phyloP scores from a whole-genome alignment of 2,888 invertebrate species.

The Ormyrus rosae region DNA sequence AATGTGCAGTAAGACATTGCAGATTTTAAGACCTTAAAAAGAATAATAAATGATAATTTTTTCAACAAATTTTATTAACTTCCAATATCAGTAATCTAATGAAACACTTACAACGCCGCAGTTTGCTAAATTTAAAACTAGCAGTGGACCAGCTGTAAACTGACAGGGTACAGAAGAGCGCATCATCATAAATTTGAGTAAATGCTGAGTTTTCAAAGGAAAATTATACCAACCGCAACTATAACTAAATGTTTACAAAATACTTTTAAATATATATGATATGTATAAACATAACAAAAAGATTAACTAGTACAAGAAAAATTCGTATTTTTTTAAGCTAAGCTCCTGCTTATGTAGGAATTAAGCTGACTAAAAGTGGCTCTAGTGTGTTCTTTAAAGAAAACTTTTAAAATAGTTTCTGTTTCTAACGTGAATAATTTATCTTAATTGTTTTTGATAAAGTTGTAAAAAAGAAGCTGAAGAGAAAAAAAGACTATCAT shows the following conservation, averaged over 20 bases:
- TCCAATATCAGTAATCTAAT: no score
- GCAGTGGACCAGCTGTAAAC: constrained; percentile 32
- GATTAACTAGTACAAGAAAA: no score
- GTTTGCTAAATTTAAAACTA: constrained; percentile 29
- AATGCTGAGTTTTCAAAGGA: constrained; percentile 29
- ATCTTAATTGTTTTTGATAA: no score
- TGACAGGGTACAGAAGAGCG: constrained; percentile 14
- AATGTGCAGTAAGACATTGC: constrained; percentile 32
- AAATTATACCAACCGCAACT: constrained; percentile 33
- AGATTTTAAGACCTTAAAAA: constrained; percentile 17
- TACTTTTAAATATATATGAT: not conserved
- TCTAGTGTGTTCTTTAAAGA: no score
- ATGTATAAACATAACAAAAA: not conserved
- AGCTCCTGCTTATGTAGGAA: no score
- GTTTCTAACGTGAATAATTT: no score
- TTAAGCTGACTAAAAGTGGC: no score
- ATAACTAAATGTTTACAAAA: constrained; percentile 14
- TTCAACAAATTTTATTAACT: not conserved
- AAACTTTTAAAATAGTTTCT: no score
- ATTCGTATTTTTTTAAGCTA: not conserved
- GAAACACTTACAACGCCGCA: constrained; percentile 22
- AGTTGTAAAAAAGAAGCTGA: no score
- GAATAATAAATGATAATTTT: not conserved
- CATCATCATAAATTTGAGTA: constrained; percentile 34
- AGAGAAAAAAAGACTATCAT: no score